Evolutionary conservation across 1,140 invertebrate genomes (phyloP).

Genomic region (Drosophila nikananu): DNA sequence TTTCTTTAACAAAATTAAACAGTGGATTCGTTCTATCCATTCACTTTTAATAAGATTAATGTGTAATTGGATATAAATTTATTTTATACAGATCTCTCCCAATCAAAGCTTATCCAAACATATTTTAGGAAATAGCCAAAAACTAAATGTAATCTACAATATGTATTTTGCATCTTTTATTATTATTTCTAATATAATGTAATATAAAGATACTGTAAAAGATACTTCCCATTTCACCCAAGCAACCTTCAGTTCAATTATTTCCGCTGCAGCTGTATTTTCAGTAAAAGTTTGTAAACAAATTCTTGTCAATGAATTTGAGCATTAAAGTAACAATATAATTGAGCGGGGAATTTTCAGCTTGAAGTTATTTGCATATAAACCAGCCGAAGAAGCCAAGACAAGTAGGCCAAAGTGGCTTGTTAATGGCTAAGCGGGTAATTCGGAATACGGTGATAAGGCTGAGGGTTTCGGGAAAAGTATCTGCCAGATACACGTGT

Average conservation of each 20-base stretch:
- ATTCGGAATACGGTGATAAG: constrained; percentile 58
- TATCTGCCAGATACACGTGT: constrained; percentile 56
- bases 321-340: not conserved
- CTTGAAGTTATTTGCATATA: constrained; percentile 58
- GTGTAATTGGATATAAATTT: no score
- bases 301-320: not conserved
- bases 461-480: constrained; percentile 8
- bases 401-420: constrained; percentile 71
- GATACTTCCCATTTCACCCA: no score
- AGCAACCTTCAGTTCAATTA: not conserved
- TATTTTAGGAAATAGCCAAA: no score
- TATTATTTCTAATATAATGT: no score
- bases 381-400: constrained; percentile 1
- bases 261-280: not conserved
- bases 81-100: no score
- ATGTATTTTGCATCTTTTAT: no score
- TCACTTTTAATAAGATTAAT: no score
- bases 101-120: no score
- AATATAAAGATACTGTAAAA: no score
- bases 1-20: no score
- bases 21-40: no score
- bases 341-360: not conserved
- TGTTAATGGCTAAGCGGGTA: constrained; percentile 75
- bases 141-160: no score
- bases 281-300: not conserved